Conservation (phyloP, 2,113 vertebrate genomes). For the Alouatta palliata region DNA sequence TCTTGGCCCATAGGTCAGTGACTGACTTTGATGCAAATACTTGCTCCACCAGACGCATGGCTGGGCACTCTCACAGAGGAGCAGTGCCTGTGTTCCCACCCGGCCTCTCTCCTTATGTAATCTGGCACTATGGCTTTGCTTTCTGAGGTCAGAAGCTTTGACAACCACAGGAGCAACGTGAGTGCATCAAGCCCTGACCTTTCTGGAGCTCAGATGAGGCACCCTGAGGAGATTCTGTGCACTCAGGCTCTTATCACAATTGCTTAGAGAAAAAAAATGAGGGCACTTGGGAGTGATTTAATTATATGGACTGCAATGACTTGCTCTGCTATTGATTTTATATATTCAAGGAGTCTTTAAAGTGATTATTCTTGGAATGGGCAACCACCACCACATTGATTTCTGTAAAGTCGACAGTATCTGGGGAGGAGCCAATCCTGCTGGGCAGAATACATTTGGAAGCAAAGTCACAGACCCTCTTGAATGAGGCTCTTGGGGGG, state of each 20-base stretch:
- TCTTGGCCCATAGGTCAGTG: neutral
- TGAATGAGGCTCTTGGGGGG: neutral
- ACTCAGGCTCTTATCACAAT: neutral
- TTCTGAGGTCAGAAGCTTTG: neutral
- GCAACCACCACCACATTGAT: constrained; percentile 41
- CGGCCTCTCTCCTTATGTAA: neutral
- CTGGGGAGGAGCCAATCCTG: constrained; percentile 19
- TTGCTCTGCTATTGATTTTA: constrained; percentile 60
- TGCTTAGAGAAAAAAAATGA: constrained; percentile 16
- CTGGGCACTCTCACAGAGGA: neutral
- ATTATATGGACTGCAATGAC: constrained; percentile 44
- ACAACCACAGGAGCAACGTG: neutral
- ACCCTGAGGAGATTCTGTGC: neutral
- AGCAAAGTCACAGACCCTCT: neutral
- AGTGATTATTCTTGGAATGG: constrained; percentile 61
- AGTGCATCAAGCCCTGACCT: neutral
- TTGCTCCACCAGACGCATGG: rapidly evolving
- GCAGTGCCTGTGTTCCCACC: neutral
- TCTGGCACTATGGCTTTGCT: neutral
- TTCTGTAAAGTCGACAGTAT: constrained; percentile 13
- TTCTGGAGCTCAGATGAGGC: neutral
- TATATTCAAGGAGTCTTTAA: constrained; percentile 63
- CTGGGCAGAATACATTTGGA: neutral
- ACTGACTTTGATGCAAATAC: neutral
- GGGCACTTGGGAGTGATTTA: constrained; percentile 32